Base-by-base conservation (phyloP, 2,797 vertebrate genomes). In the Gymnothorax javanicus region DNA sequence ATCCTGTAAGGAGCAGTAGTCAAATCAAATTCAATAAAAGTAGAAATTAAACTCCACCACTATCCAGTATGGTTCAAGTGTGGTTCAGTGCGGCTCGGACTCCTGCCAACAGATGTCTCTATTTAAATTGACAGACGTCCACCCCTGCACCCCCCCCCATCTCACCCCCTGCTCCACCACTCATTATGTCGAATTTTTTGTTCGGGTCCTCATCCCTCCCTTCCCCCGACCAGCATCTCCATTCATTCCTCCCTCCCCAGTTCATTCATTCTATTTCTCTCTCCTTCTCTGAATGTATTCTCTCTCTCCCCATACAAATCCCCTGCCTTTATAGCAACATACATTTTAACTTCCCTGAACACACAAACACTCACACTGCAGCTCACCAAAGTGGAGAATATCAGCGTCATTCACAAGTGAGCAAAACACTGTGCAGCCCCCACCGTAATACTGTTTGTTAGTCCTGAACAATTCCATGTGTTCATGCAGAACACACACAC, bases 161-260 rank as follows among this genome's bases (percentile, higher is more conserved):
- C 89, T 89, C 90, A 25, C 84, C 58, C 13, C 13, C 50, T 4
- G 50, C 91, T 92, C 92, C 92, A 92, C 93, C 91, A 87, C 94
- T 94, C 93, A 95, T 95, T 95, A 95, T 92, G 91, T 91, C 54
- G 90, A 94, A 94, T 94, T 95, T 43, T 94, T 95, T 95, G 94
- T 96, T 92, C 91, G 9, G 27, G 17, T 62, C 58, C 91, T 84
- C 90, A 89, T 15, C 91, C 89, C 87, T 73, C 90, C 91, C 92
- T 91, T 90, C 92, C 90, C 90, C 86, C 85, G 91, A 91, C 57
- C 56, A 33, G 17, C 58, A 27, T 90, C 89, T 91, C 88, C 85
- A 50, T 69, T 84, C 90, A 91, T 92, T 50, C 69, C 56, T 91
- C 85, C 91, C 89, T 89, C 62, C 85, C 56, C 25, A 25, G 83